These are phyloP conservation scores for Xiphorhynchus erythropygius DNA, from an alignment of 2,797 vertebrate genomes.

Conservation along the genomic window DNA sequence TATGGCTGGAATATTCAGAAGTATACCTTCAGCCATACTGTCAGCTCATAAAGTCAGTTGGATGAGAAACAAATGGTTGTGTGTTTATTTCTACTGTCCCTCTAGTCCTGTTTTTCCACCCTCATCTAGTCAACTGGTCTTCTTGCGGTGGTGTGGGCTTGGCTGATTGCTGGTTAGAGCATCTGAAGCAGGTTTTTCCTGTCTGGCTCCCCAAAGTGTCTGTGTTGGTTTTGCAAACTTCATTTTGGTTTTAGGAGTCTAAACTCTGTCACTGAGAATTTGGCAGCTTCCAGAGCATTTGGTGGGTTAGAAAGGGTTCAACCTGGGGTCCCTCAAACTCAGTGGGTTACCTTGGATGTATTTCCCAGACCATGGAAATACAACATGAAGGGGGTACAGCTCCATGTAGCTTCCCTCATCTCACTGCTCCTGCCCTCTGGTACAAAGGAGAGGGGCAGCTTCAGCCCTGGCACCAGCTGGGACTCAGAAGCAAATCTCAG, in stretches of 20 bases:
- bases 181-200: not conserved
- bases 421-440: not conserved
- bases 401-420: not conserved
- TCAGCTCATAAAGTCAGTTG: not conserved
- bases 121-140: not conserved
- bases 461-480: not conserved
- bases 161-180: not conserved
- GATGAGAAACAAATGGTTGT: not conserved
- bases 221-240: not conserved
- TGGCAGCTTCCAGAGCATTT: not conserved
- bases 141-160: not conserved
- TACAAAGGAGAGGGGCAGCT: not conserved
- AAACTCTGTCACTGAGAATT: not conserved
- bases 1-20: not conserved
- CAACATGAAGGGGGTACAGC: not conserved
- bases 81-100: not conserved
- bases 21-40: not conserved
- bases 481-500: not conserved
- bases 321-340: not conserved
- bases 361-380: not conserved
- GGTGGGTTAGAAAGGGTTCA: conserved; percentile 2
- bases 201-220: not conserved
- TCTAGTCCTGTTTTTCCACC: not conserved
- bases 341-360: not conserved
- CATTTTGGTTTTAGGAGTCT: not conserved